Evolutionary conservation across 2,797 vertebrate genomes (phyloP), one percentile per base, ranked within the genome.

Genomic region (Carcharodon carcharias): DNA sequence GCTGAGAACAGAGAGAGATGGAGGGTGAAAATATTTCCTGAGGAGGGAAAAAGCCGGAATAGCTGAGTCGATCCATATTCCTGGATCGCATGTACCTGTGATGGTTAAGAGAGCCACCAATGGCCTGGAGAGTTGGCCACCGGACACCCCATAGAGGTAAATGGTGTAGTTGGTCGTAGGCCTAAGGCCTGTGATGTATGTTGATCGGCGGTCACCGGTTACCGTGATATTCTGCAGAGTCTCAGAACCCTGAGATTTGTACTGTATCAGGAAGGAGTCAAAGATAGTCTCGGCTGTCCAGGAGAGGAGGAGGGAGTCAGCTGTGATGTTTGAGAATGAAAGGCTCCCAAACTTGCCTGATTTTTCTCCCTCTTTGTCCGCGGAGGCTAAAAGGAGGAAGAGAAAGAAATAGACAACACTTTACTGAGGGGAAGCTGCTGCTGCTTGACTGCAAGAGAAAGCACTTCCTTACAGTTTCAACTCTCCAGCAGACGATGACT

Each of bases 251-350:
- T 93, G 91, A 9, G 91, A 61, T 21, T 40, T 26, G 18, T 93
- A 93, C 91, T 93, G 45, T 40, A 93, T 93, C 61, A 93, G 91
- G 91, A 93, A 93, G 91, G 91, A 93, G 61, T 93, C 61, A 93
- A 93, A 93, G 91, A 54, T n/a, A 35, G 2, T 11, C 16, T 93
- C 91, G 0, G 61, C n/a, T 11, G n/a, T 23, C 91, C 91, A 93
- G 61, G 61, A 93, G n/a, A 93, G 61, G 3, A 65, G 61, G 91
- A 93, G 18, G 35, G 91, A 93, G 91, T 93, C 63, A 8, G 91
- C 91, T 40, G 91, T 93, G 91, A 93, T 93, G 63, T 93, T 93
- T 7, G 91, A 93, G 91, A 93, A 93, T 18, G 91, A 65, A 21
- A 93, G 91, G 61, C 61, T 45, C 16, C 91, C 91, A 45, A 93